These are phyloP conservation scores for Hassar affinis DNA, from an alignment of 2,113 vertebrate species.

Conservation along the genomic window DNA sequence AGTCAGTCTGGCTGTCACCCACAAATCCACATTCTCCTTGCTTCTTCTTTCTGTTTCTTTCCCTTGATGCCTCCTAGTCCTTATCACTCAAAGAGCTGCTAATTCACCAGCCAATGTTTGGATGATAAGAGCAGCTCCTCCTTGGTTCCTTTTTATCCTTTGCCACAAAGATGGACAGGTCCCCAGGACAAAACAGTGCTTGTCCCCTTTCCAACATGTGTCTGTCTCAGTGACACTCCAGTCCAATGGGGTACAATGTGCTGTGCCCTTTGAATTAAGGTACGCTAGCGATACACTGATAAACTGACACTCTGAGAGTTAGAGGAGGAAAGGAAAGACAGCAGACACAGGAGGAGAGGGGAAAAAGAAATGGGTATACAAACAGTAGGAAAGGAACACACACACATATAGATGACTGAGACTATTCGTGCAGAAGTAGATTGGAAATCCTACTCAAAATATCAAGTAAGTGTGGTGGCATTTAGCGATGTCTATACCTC, in stretches of 20 bases:
- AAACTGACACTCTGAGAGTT: constrained; percentile 64
- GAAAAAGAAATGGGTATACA: constrained; percentile 21
- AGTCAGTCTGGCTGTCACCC: constrained; percentile 72
- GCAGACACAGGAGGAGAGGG: constrained; percentile 22
- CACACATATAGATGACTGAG: constrained; percentile 26
- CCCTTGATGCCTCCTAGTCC: constrained; percentile 77
- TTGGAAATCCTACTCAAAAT: constrained; percentile 53
- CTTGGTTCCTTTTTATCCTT: constrained; percentile 57
- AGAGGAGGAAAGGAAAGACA: constrained; percentile 35
- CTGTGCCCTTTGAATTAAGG: constrained; percentile 75
- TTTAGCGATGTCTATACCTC: constrained; percentile 57
- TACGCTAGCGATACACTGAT: constrained; percentile 75
- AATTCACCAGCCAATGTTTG: constrained; percentile 84
- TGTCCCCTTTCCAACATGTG: constrained; percentile 69
- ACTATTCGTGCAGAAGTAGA: constrained; percentile 47
- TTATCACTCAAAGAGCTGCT: constrained; percentile 85
- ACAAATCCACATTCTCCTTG: constrained; percentile 51
- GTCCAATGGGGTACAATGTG: constrained; percentile 66
- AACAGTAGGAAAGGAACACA: constrained; percentile 17
- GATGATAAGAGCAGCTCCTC: constrained; percentile 76
- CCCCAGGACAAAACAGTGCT: constrained; percentile 71
- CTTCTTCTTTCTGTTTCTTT: constrained; percentile 59
- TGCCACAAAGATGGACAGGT: constrained; percentile 73
- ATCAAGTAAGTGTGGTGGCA: constrained; percentile 60
- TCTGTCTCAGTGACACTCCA: constrained; percentile 71